Percentiles rank a stretch among this genome's conserved stretches.
These are phyloP conservation scores for Holothuria glaberrima DNA, from an alignment of 35 echinoderm and acorn worm genomes.

Conservation along the genomic window DNA sequence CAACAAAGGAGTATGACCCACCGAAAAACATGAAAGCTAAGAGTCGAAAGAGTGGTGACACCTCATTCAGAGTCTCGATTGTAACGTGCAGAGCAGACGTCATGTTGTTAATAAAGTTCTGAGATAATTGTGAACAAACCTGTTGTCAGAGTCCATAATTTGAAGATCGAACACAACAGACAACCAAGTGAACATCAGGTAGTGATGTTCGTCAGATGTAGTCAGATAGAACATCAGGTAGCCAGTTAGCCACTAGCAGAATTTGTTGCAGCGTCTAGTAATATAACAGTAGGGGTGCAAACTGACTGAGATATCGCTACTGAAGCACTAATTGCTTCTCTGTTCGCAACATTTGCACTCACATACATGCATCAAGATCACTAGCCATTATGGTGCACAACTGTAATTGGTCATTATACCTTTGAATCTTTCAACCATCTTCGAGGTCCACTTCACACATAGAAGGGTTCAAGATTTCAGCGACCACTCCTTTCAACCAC, in stretches of 20 bases:
- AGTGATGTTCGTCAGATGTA: too few species aligned
- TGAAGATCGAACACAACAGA: too few species aligned
- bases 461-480: slow-evolving; percentile 24
- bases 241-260: not conserved
- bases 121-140: too few species aligned
- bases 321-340: not conserved
- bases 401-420: slow-evolving; percentile 62
- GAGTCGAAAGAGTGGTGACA: too few species aligned
- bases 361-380: not conserved
- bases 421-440: slow-evolving; percentile 57
- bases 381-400: not conserved
- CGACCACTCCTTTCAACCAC: slow-evolving; percentile 45
- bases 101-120: too few species aligned
- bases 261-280: not conserved
- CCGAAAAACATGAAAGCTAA: too few species aligned
- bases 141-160: too few species aligned
- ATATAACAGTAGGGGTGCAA: not conserved
- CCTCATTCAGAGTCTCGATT: too few species aligned
- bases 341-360: not conserved
- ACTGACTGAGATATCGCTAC: not conserved
- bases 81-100: too few species aligned
- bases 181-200: too few species aligned
- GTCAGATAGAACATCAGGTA: too few species aligned
- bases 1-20: too few species aligned
- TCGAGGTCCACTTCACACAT: slow-evolving; percentile 53